These are phyloP conservation scores for Neogale vison DNA, from an alignment of 2,113 vertebrate genomes.

Conservation along the genomic window DNA sequence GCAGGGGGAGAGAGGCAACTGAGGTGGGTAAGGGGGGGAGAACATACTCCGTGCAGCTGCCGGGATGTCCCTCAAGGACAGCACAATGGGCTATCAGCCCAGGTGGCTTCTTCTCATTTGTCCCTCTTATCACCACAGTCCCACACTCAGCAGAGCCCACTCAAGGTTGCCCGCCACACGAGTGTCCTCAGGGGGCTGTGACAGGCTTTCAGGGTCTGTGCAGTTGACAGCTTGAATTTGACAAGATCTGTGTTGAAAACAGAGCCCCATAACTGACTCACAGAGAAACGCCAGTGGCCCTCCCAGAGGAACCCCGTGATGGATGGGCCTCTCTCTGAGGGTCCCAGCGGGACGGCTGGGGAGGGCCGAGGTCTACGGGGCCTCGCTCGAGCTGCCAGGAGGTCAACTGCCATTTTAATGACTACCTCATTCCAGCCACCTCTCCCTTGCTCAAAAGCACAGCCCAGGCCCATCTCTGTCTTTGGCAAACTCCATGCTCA, in stretches of 20 bases:
- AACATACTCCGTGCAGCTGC: neutral
- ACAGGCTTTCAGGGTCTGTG: conserved; percentile 73
- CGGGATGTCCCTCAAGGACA: neutral
- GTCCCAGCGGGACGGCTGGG: neutral
- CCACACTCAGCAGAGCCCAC: conserved; percentile 71
- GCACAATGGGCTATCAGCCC: conserved; percentile 22
- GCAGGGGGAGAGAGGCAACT: neutral
- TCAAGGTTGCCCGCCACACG: conserved; percentile 61
- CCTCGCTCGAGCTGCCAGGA: conserved; percentile 33
- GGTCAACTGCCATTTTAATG: conserved; percentile 65
- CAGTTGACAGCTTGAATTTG: conserved; percentile 80
- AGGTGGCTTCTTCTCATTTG: conserved; percentile 72
- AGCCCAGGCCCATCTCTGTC: neutral
- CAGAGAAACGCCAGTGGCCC: neutral
- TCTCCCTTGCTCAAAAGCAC: conserved; percentile 25
- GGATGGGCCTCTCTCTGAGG: conserved; percentile 67
- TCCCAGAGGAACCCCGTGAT: conserved; percentile 26
- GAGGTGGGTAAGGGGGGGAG: accelerated
- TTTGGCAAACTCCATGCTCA: neutral
- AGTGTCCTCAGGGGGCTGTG: conserved; percentile 69
- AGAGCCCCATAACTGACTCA: conserved; percentile 53
- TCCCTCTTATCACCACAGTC: conserved; percentile 75
- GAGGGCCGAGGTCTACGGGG: conserved; percentile 24
- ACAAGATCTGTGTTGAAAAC: conserved; percentile 80
- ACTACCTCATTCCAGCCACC: neutral